Conservation (phyloP, 1,140 invertebrate genomes). For the Nasonia giraulti region DNA sequence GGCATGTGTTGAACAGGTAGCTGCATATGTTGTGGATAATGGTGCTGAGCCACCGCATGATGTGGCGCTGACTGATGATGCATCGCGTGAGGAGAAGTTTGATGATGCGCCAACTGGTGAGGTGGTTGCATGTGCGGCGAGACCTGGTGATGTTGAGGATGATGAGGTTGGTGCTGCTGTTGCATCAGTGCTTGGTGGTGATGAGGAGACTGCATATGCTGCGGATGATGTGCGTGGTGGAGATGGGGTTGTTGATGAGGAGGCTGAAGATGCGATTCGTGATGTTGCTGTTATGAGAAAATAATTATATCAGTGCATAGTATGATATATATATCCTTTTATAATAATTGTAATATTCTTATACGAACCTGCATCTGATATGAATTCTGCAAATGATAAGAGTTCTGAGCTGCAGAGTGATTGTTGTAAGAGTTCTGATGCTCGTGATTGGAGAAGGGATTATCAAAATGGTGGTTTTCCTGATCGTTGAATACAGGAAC, state of each 20-base stretch:
- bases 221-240: constrained; percentile 57
- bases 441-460: constrained; percentile 68
- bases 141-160: constrained; percentile 26
- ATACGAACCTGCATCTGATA: constrained; percentile 64
- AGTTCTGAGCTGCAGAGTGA: constrained; percentile 60
- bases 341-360: not conserved
- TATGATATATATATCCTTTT: not conserved
- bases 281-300: constrained; percentile 57
- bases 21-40: constrained; percentile 48
- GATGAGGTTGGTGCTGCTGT: constrained; percentile 37
- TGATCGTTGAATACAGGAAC: constrained; percentile 66
- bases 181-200: constrained; percentile 26
- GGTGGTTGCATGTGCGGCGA: constrained; percentile 48
- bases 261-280: constrained; percentile 58
- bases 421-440: constrained; percentile 61
- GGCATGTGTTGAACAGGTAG: constrained; percentile 38
- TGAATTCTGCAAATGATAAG: constrained; percentile 58
- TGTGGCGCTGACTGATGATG: constrained; percentile 51
- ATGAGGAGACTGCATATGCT: constrained; percentile 50
- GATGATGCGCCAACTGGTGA: constrained; percentile 59
- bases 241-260: constrained; percentile 53
- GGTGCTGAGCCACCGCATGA: constrained; percentile 39
- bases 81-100: constrained; percentile 45
- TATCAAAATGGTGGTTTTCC: constrained; percentile 67
- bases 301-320: not conserved